Evolutionary conservation across 2,797 vertebrate species (phyloP).

Genomic region (Rhyacichthys aspro): DNA sequence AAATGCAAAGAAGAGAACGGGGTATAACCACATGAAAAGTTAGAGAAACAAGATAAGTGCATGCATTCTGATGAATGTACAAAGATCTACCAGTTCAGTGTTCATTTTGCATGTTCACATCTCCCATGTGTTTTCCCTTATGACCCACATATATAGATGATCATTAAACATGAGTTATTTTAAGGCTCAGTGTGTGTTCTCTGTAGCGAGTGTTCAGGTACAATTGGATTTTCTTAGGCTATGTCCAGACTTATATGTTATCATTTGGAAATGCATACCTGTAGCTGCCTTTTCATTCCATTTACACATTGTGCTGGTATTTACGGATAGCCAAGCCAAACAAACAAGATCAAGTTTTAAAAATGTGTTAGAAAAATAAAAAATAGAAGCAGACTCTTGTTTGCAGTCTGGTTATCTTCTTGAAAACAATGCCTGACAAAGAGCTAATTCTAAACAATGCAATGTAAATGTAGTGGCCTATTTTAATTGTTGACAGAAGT

Average conservation of each 20-base stretch:
- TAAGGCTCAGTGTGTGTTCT: constrained; percentile 35
- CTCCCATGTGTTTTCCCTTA: constrained; percentile 4
- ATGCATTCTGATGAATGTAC: constrained; percentile 57
- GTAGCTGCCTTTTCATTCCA: neutral
- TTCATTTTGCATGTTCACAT: constrained; percentile 46
- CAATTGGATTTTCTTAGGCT: constrained; percentile 3
- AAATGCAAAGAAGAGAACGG: constrained; percentile 13
- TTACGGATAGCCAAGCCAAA: constrained; percentile 7
- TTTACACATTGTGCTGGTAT: constrained; percentile 4
- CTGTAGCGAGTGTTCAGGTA: neutral
- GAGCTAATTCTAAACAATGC: no score
- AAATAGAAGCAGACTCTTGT: neutral
- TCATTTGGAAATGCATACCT: constrained; percentile 7
- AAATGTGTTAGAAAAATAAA: constrained; percentile 8
- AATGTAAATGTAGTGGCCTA: no score
- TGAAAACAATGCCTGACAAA: no score
- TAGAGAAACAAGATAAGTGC: constrained; percentile 40
- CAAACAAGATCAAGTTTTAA: constrained; percentile 3
- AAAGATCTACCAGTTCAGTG: constrained; percentile 49
- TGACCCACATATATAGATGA: constrained; percentile 24
- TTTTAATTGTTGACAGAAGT: no score
- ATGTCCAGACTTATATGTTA: constrained; percentile 7
- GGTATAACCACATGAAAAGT: constrained; percentile 32
- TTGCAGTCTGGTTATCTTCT: no score
- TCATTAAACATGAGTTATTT: constrained; percentile 37